Conservation (phyloP, 1,140 invertebrate genomes). For the Rhagoletis zephyria region DNA sequence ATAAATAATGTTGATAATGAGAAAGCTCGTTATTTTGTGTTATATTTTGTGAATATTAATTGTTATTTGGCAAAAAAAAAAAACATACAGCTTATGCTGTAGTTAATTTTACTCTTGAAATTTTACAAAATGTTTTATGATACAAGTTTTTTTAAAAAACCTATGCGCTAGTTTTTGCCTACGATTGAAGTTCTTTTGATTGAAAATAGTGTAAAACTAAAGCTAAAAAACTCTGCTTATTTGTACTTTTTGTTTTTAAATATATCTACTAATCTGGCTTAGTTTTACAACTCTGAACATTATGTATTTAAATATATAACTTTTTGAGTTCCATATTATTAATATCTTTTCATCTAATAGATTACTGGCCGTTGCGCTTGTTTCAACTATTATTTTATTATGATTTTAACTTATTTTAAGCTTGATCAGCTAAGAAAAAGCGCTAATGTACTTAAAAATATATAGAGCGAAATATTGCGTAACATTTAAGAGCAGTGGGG, state of each 20-base stretch:
- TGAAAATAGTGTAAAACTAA: neutral
- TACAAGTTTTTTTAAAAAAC: too few species aligned
- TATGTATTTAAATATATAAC: neutral
- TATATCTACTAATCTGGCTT: neutral
- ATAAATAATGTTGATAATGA: neutral
- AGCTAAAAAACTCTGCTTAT: neutral
- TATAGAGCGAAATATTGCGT: constrained; percentile 3
- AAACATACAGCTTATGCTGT: neutral
- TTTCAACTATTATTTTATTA: neutral
- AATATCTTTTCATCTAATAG: neutral
- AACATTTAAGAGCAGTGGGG: constrained; percentile 15
- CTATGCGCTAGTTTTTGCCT: neutral
- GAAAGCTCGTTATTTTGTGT: neutral
- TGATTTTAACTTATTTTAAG: constrained; percentile 1
- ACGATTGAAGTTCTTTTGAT: neutral
- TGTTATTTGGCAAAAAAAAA: neutral
- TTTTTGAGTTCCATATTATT: neutral
- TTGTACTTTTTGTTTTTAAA: neutral
- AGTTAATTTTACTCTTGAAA: neutral
- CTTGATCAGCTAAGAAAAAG: neutral
- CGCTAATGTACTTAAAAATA: constrained; percentile 36
- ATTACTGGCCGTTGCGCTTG: neutral
- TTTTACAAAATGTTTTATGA: neutral
- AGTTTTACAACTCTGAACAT: neutral
- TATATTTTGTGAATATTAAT: neutral